Evolutionary conservation across 2,113 vertebrate genomes (phyloP), one percentile per base, ranked within the genome.

Genomic region (Strix uralensis): DNA sequence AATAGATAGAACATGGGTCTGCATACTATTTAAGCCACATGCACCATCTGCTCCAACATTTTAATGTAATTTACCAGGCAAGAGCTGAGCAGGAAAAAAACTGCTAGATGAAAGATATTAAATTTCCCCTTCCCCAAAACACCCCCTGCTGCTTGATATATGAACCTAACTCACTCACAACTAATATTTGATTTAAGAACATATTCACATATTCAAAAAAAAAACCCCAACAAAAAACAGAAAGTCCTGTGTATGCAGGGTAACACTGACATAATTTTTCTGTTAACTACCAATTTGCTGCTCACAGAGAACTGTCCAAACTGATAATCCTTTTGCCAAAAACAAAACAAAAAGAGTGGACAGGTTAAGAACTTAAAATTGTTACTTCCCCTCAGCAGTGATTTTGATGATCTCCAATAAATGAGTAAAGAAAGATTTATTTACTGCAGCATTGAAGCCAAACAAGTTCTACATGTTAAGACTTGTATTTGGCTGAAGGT

Each of bases 1-100:
- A n/a, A 59, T 11, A 95, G 77, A 65, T 78, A 87, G 78, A 97
- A 96, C 89, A 96, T 67, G 85, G 94, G 71, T 47, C 52, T 11
- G 94, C 92, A 92, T 85, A 89, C 22, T 44, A 83, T 42, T 83
- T 74, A 90, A 88, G 86, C 92, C 95, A 86, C 87, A 86, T 72
- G 92, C 62, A 94, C 95, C 95, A 98, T 94, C 97, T 98, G 94
- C 93, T 97, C 67, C 47, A 91, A 57, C 40, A 62, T 90, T 95
- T 97, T 96, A 96, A 91, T 96, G 70, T 51, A 81, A 95, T 95
- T 95, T 95, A 96, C 62, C 83, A 96, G 79, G 62, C 80, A 96
- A 79, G 44, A 90, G 71, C 81, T 79, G 51, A 94, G 93, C 29
- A 67, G 62, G n/a, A 7, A 82, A 82, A 85, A 88, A 81, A 38